phyloP scores from a whole-genome alignment of 2,113 vertebrate genomes.

The Terrapene triunguis region DNA sequence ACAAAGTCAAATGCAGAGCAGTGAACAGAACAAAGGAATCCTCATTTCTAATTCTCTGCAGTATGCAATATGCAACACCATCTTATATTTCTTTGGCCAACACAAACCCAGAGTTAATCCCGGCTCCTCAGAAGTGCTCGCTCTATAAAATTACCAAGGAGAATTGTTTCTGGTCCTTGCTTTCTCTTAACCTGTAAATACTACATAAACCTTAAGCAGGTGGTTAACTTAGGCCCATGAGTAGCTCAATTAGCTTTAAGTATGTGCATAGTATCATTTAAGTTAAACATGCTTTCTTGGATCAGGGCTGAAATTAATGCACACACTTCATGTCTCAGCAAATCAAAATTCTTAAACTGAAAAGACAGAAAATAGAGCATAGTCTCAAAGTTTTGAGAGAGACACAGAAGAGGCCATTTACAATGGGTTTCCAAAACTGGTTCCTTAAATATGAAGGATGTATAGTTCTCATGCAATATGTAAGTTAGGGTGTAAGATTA shows the following conservation, averaged over 20 bases:
- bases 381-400: not conserved
- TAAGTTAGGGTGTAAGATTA: not conserved
- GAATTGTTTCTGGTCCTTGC: not conserved
- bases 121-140: not conserved
- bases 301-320: not conserved
- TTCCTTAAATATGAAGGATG: not conserved
- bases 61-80: not conserved
- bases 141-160: not conserved
- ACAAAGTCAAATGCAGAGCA: not conserved
- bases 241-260: not conserved
- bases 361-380: not conserved
- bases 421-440: not conserved
- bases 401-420: not conserved
- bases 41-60: not conserved
- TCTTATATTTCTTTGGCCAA: not conserved
- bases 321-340: not conserved
- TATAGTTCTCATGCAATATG: not conserved
- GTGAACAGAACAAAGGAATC: not conserved
- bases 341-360: not conserved
- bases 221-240: not conserved
- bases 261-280: no score
- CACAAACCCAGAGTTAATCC: not conserved
- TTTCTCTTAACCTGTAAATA: slow-evolving; percentile 25
- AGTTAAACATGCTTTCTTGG: not conserved
- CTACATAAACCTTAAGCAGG: not conserved